These are phyloP conservation scores for Pogona vitticeps DNA, from an alignment of 2,113 vertebrate genomes.

Conservation along the genomic window DNA sequence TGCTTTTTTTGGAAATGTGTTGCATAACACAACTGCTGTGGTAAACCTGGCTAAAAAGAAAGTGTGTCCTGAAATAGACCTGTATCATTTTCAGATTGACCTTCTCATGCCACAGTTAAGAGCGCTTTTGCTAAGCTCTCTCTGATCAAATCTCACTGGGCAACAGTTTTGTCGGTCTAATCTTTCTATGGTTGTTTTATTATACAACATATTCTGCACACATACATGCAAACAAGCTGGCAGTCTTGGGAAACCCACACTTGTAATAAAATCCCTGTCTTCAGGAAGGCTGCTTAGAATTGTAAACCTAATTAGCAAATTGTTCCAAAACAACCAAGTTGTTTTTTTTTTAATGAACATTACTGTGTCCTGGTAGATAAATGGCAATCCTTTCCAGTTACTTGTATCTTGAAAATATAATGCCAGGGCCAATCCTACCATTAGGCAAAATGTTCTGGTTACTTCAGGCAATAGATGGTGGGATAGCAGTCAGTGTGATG, in stretches of 20 bases:
- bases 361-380: background rate
- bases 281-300: background rate
- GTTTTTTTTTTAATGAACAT: background rate
- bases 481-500: background rate
- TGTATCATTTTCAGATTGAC: conserved; percentile 19
- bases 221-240: background rate
- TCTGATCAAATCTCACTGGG: background rate
- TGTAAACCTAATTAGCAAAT: background rate
- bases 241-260: background rate
- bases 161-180: conserved; percentile 28
- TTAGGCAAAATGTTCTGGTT: background rate
- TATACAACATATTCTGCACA: background rate
- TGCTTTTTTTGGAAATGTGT: background rate
- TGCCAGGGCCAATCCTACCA: background rate
- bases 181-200: conserved; percentile 16
- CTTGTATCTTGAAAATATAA: background rate
- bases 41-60: conserved; percentile 29
- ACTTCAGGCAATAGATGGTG: background rate
- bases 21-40: conserved; percentile 17
- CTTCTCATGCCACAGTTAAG: background rate
- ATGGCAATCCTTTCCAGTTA: background rate
- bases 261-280: background rate
- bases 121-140: conserved; percentile 5
- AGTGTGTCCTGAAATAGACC: conserved; percentile 11
- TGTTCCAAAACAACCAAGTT: background rate